A percentile compares a stretch with the other conserved stretches of the same genome.
These are phyloP conservation scores for Phyto melanocephala DNA, from an alignment of 2,888 invertebrate genomes.

Conservation along the genomic window DNA sequence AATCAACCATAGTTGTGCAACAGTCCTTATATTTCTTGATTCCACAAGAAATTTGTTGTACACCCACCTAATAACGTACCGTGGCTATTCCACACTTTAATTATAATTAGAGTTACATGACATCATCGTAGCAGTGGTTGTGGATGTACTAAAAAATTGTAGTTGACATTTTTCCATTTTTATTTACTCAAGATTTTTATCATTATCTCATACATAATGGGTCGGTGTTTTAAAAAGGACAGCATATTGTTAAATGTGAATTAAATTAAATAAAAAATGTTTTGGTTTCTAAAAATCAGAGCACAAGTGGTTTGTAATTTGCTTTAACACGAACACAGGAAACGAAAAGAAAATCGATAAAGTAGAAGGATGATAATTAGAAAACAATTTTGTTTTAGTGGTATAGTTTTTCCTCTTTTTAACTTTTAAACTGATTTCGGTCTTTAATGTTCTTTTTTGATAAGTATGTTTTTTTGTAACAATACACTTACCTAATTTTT, in stretches of 20 bases:
- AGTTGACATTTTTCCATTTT: background rate
- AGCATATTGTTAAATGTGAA: conserved; percentile 46
- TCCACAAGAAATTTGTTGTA: too few species aligned
- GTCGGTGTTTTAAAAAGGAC: conserved; percentile 42
- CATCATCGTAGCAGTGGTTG: conserved; percentile 11
- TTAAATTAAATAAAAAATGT: background rate
- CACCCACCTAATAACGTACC: background rate
- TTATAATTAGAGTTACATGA: conserved; percentile 16
- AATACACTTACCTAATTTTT: too few species aligned
- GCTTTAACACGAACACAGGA: conserved; percentile 29
- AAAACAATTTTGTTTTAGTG: too few species aligned
- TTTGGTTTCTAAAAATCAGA: background rate
- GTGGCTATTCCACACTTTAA: background rate
- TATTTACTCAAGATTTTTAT: background rate
- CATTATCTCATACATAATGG: background rate
- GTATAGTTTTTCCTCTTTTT: too few species aligned
- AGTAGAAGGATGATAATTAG: background rate
- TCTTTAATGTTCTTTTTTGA: too few species aligned
- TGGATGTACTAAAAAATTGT: background rate
- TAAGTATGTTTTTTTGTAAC: too few species aligned
- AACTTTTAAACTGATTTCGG: background rate
- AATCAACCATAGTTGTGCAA: too few species aligned
- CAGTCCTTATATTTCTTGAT: too few species aligned
- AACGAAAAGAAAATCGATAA: conserved; percentile 17
- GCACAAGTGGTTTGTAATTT: conserved; percentile 25